These are phyloP conservation scores for Chymomyza costata DNA, from an alignment of 1,140 invertebrate genomes.

Conservation along the genomic window DNA sequence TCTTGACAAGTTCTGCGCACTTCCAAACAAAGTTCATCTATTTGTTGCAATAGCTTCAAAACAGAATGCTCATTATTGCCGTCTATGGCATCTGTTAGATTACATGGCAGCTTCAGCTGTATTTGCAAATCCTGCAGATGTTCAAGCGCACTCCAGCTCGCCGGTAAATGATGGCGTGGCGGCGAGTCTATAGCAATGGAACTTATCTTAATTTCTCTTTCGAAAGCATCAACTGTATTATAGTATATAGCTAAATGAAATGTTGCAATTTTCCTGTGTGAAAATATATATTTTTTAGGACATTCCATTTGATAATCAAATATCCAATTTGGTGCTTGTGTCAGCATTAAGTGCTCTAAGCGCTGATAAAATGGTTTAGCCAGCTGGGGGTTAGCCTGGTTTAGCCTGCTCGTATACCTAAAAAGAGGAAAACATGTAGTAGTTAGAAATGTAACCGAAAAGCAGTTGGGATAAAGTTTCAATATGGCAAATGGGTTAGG, in stretches of 20 bases:
- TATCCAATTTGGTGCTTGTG: conserved; percentile 38
- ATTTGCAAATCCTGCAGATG: conserved; percentile 47
- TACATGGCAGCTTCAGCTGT: conserved; percentile 37
- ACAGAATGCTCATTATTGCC: conserved; percentile 27
- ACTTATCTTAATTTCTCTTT: conserved; percentile 25
- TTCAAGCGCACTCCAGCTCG: conserved; percentile 10
- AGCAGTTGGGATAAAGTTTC: no score
- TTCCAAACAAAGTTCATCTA: conserved; percentile 26
- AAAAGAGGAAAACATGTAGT: no score
- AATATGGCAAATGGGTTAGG: no score
- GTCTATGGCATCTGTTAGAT: conserved; percentile 23
- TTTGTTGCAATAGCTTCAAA: conserved; percentile 19
- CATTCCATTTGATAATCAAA: conserved; percentile 35
- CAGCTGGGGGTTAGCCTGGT: background rate
- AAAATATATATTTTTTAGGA: conserved; percentile 33
- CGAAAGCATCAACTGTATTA: conserved; percentile 15
- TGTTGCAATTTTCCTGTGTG: conserved; percentile 24
- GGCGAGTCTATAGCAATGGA: conserved; percentile 17
- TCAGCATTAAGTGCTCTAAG: conserved; percentile 6
- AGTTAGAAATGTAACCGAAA: no score
- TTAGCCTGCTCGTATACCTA: background rate
- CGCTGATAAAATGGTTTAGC: conserved; percentile 11
- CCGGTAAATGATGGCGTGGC: background rate
- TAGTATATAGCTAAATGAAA: conserved; percentile 37
- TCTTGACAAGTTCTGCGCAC: conserved; percentile 9